These are phyloP conservation scores for Psophia crepitans DNA, from an alignment of 2,113 vertebrate species.

Conservation along the genomic window DNA sequence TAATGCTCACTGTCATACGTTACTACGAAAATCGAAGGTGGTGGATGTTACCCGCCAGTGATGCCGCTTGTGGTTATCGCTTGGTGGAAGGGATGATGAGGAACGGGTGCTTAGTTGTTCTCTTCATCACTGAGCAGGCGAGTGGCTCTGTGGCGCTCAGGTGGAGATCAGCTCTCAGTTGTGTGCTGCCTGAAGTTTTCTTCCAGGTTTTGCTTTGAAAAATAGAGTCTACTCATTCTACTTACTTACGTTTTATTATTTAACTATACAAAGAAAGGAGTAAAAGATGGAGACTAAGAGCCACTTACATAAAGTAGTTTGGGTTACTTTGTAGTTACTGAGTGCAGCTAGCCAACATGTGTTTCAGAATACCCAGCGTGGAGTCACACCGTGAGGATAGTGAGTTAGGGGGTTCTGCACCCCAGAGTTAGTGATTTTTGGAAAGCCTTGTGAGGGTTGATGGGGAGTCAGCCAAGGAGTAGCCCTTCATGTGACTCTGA, in stretches of 20 bases:
- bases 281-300: not conserved
- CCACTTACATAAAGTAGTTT: not conserved
- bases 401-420: no score
- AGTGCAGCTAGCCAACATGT: not conserved
- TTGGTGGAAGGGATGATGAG: not conserved
- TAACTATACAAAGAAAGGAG: fast-evolving
- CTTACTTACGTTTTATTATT: not conserved
- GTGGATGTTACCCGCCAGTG: fast-evolving
- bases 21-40: not conserved
- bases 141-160: not conserved
- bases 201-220: not conserved
- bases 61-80: fast-evolving
- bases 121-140: fast-evolving
- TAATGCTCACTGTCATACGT: fast-evolving
- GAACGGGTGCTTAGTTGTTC: fast-evolving
- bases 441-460: not conserved
- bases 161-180: not conserved
- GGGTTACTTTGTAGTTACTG: not conserved
- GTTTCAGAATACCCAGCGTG: not conserved
- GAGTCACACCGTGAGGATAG: fast-evolving
- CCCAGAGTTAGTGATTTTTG: not conserved
- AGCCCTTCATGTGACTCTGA: not conserved
- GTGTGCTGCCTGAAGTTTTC: not conserved
- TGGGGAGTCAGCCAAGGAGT: not conserved
- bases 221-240: no score